phyloP scores from a whole-genome alignment of 2,797 vertebrate genomes.

The Megaceryle alcyon region DNA sequence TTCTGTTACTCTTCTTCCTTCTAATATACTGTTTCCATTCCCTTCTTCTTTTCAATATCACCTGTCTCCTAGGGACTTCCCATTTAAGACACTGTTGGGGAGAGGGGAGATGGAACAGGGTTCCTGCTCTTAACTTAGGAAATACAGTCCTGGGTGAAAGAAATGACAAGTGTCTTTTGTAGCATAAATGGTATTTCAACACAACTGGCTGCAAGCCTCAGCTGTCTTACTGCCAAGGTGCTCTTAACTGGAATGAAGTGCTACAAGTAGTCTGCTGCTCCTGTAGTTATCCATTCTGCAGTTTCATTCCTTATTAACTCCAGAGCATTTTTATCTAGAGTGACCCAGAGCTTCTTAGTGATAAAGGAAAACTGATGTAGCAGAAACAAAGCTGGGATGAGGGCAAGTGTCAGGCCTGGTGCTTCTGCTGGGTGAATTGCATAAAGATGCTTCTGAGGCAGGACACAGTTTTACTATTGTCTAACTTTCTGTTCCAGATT shows the following conservation, averaged over 20 bases:
- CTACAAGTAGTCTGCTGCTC: not conserved
- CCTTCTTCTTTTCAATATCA: not conserved
- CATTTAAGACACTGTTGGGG: not conserved
- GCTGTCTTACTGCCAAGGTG: not conserved
- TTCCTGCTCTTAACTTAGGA: not conserved
- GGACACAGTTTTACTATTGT: not conserved
- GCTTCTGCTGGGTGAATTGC: not conserved
- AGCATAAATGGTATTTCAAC: not conserved
- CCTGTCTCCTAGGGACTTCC: not conserved
- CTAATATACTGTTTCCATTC: not conserved
- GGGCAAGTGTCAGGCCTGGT: not conserved
- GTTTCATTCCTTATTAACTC: not conserved
- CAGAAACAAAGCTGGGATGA: not conserved
- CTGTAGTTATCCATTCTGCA: not conserved
- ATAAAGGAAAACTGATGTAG: not conserved
- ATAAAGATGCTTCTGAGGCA: not conserved
- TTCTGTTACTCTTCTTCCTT: not conserved
- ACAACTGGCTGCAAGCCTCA: not conserved
- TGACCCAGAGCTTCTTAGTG: not conserved
- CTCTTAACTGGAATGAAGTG: fast-evolving
- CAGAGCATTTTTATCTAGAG: not conserved
- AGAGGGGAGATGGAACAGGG: not conserved
- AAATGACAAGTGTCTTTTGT: not conserved
- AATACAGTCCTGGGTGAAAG: not conserved
- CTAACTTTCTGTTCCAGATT: not conserved